A percentile compares a stretch with the other conserved stretches of the same genome.
phyloP scores from a whole-genome alignment of 2,113 vertebrate species.

The Callionymus lyra region DNA sequence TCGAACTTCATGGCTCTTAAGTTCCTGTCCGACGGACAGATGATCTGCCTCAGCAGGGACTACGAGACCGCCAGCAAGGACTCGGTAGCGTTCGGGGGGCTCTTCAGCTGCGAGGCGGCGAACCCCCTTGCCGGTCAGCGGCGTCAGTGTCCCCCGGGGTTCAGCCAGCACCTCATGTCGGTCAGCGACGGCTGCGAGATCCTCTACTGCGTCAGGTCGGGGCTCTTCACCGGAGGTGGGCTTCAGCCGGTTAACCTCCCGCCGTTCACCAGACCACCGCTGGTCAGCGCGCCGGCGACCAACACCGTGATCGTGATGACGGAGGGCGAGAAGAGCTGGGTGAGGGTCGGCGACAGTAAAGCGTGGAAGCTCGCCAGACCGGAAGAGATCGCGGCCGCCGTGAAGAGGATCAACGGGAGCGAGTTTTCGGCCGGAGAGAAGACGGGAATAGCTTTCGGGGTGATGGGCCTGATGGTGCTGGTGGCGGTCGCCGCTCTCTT shows the following conservation, averaged over 20 bases:
- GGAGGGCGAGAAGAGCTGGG: slow-evolving; percentile 67
- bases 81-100: slow-evolving; percentile 77
- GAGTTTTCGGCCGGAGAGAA: slow-evolving; percentile 29
- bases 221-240: slow-evolving; percentile 65
- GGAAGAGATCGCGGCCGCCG: slow-evolving; percentile 52
- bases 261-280: slow-evolving; percentile 69
- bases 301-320: slow-evolving; percentile 76
- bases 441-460: slow-evolving; percentile 51
- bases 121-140: slow-evolving; percentile 64
- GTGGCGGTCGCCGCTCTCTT: slow-evolving; percentile 23
- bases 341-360: slow-evolving; percentile 66
- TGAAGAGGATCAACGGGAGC: background rate
- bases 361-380: slow-evolving; percentile 67
- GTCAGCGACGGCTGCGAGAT: slow-evolving; percentile 85
- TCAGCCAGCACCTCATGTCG: slow-evolving; percentile 78
- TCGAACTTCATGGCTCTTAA: slow-evolving; percentile 50
- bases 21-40: slow-evolving; percentile 69
- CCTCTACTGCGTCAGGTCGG: slow-evolving; percentile 75
- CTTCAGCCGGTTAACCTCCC: slow-evolving; percentile 70
- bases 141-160: slow-evolving; percentile 71
- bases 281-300: slow-evolving; percentile 49
- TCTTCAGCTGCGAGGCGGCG: slow-evolving; percentile 78
- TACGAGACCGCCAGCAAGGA: slow-evolving; percentile 61
- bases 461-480: slow-evolving; percentile 37
- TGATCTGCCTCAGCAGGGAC: slow-evolving; percentile 75